A percentile compares a stretch with the other conserved stretches of the same genome.
These are phyloP conservation scores for Pomacea canaliculata DNA, from an alignment of 2,888 invertebrate genomes.

Conservation along the genomic window DNA sequence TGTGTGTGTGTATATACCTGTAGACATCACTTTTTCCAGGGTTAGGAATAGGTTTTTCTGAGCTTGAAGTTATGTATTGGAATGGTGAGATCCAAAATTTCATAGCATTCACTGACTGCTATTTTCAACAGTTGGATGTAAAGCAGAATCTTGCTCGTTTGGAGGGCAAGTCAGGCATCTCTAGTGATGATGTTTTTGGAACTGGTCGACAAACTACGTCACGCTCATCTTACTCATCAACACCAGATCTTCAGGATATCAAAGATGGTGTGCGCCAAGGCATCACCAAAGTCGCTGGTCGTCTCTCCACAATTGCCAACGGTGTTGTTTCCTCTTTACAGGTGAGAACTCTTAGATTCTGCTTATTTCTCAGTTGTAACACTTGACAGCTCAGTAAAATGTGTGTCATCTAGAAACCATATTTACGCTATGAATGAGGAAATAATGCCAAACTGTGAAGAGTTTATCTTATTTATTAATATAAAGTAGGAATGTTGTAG, in stretches of 20 bases:
- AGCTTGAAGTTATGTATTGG: too few relatives aligned
- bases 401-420: too few relatives aligned
- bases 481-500: too few relatives aligned
- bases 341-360: conserved; percentile 71
- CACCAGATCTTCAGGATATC: conserved; percentile 91
- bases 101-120: too few relatives aligned
- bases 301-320: conserved; percentile 92
- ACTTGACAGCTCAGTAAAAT: too few relatives aligned
- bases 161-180: conserved; percentile 94
- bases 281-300: conserved; percentile 97
- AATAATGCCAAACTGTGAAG: too few relatives aligned
- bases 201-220: conserved; percentile 51
- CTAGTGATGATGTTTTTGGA: conserved; percentile 95
- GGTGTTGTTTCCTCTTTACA: conserved; percentile 94
- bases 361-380: not conserved
- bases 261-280: conserved; percentile 97
- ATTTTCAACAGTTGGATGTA: conserved; percentile 66
- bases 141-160: conserved; percentile 79
- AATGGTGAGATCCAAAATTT: too few relatives aligned
- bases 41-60: too few relatives aligned
- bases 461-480: too few relatives aligned
- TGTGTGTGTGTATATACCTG: too few relatives aligned
- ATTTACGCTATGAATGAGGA: too few relatives aligned
- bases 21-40: too few relatives aligned
- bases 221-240: conserved; percentile 42